Conservation (phyloP, 2,797 vertebrate species). For the Eulemur albifrons region DNA sequence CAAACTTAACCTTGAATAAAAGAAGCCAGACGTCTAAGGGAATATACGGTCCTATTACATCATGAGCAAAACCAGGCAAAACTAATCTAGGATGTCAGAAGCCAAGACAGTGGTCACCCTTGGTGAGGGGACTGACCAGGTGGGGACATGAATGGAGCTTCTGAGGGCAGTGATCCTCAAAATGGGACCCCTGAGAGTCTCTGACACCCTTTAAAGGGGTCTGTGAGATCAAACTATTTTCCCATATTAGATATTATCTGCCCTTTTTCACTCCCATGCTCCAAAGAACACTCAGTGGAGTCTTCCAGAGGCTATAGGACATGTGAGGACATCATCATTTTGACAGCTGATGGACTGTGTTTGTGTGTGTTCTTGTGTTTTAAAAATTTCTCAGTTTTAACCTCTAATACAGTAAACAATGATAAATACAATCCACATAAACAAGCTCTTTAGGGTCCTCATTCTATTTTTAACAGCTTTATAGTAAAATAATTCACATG, state of each 20-base stretch:
- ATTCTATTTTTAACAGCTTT: not conserved
- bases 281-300: not conserved
- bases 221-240: slow-evolving; percentile 7
- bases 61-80: not conserved
- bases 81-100: not conserved
- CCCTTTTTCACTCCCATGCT: not conserved
- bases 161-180: not conserved
- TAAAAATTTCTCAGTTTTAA: not conserved
- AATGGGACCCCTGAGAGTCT: not conserved
- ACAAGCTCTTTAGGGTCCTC: not conserved
- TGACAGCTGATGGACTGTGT: not conserved
- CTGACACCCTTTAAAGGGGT: not conserved
- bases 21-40: not conserved
- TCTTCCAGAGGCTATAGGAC: not conserved
- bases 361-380: not conserved
- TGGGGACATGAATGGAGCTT: not conserved
- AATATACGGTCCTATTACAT: not conserved
- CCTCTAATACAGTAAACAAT: not conserved
- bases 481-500: not conserved
- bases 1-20: not conserved
- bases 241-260: not conserved
- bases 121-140: not conserved
- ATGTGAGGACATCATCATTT: not conserved
- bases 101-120: not conserved
- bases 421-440: not conserved